Percentiles rank a stretch among this genome's conserved stretches.
phyloP scores from a whole-genome alignment of 2,888 invertebrate species.

The Melinaea marsaeus region DNA sequence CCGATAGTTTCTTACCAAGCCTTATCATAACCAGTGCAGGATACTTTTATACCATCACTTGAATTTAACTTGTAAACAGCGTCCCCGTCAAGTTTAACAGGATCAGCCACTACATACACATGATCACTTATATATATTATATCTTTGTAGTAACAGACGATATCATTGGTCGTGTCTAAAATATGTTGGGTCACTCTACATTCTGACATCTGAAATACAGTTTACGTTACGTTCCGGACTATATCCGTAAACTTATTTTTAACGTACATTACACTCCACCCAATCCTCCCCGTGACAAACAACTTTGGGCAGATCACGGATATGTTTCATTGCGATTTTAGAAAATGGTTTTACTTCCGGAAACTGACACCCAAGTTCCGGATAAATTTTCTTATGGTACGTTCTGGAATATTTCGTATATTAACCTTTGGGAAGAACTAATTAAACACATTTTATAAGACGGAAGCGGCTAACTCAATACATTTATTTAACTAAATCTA shows the following conservation, averaged over 20 bases:
- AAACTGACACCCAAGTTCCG: conserved; percentile 31
- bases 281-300: conserved; percentile 36
- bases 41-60: conserved; percentile 85
- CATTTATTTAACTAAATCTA: too few relatives aligned
- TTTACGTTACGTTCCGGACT: not conserved
- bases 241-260: not conserved
- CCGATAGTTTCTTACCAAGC: conserved; percentile 43
- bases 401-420: not conserved
- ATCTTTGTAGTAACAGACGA: conserved; percentile 43
- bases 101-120: conserved; percentile 28
- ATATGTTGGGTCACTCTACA: conserved; percentile 35
- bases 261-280: conserved; percentile 38
- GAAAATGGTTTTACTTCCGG: conserved; percentile 36
- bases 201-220: conserved; percentile 32
- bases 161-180: conserved; percentile 30
- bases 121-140: conserved; percentile 41
- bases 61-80: conserved; percentile 79
- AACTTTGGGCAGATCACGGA: conserved; percentile 29
- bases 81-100: conserved; percentile 61
- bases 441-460: not conserved
- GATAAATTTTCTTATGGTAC: not conserved
- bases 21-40: conserved; percentile 70
- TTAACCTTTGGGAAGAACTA: not conserved
- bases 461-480: too few relatives aligned
- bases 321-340: conserved; percentile 29